A percentile compares a stretch with the other conserved stretches of the same genome.
These are phyloP conservation scores for Scaptomyza tumidula DNA, from an alignment of 2,888 invertebrate genomes.

Conservation along the genomic window DNA sequence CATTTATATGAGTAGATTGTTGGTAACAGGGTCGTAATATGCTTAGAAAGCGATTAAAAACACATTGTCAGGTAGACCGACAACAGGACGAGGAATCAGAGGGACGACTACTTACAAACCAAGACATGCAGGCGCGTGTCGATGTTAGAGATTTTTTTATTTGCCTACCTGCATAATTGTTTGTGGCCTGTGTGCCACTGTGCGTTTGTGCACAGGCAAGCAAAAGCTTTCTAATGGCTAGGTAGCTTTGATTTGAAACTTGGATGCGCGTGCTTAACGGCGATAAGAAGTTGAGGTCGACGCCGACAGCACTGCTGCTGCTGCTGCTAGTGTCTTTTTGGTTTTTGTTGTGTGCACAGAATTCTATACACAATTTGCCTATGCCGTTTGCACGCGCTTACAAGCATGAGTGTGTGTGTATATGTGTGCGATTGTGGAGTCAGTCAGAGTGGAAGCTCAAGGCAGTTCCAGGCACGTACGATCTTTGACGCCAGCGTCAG, in stretches of 20 bases:
- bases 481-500: constrained; percentile 16
- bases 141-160: neutral
- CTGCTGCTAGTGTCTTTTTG: constrained; percentile 11
- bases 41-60: constrained; percentile 59
- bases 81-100: constrained; percentile 7
- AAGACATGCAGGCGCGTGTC: constrained; percentile 55
- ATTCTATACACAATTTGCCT: constrained; percentile 51
- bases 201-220: constrained; percentile 9
- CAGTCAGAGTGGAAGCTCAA: constrained; percentile 15
- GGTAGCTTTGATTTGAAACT: constrained; percentile 53
- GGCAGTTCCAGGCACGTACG: constrained; percentile 53
- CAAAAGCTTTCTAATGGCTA: constrained; percentile 42
- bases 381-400: constrained; percentile 24
- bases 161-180: neutral
- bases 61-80: constrained; percentile 45
- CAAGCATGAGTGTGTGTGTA: neutral
- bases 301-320: constrained; percentile 9
- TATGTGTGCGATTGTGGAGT: constrained; percentile 31
- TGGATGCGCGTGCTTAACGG: constrained; percentile 41
- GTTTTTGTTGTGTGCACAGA: constrained; percentile 43
- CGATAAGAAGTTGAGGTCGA: constrained; percentile 8
- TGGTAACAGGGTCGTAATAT: neutral
- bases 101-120: neutral
- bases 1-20: constrained; percentile 37
- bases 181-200: constrained; percentile 18